These are phyloP conservation scores for Hyperopisus bebe DNA, from an alignment of 2,113 vertebrate species.

Conservation along the genomic window DNA sequence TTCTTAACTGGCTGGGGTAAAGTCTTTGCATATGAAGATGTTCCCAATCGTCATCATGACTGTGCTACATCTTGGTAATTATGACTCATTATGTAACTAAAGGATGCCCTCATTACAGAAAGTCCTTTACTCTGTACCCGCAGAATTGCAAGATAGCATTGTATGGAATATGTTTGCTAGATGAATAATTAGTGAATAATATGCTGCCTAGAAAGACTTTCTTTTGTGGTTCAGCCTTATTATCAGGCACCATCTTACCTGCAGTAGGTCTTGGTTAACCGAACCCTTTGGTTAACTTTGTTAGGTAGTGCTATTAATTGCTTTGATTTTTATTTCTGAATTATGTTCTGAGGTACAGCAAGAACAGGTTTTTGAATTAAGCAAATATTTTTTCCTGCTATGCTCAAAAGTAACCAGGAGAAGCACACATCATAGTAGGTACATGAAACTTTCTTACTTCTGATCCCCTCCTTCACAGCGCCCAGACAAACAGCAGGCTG, in stretches of 20 bases:
- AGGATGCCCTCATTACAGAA: constrained; percentile 5
- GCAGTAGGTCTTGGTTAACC: background rate
- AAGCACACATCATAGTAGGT: background rate
- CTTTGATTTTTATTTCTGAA: background rate
- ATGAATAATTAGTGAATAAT: background rate
- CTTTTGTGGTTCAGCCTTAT: background rate
- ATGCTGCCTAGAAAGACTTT: background rate
- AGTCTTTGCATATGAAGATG: background rate
- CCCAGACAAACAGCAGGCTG: background rate
- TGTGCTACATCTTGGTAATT: background rate
- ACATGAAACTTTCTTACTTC: background rate
- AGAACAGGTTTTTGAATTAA: background rate
- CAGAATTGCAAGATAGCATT: background rate
- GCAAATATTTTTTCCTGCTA: background rate
- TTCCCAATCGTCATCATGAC: background rate
- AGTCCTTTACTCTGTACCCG: background rate
- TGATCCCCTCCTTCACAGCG: background rate
- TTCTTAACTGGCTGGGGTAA: background rate
- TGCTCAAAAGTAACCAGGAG: background rate
- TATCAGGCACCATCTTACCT: background rate
- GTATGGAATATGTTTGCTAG: background rate
- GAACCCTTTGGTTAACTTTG: background rate
- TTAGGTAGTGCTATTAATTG: background rate
- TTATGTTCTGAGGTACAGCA: background rate
- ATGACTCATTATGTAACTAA: background rate